Conservation (phyloP, 2,888 invertebrate genomes). For the Andrena dorsata region DNA sequence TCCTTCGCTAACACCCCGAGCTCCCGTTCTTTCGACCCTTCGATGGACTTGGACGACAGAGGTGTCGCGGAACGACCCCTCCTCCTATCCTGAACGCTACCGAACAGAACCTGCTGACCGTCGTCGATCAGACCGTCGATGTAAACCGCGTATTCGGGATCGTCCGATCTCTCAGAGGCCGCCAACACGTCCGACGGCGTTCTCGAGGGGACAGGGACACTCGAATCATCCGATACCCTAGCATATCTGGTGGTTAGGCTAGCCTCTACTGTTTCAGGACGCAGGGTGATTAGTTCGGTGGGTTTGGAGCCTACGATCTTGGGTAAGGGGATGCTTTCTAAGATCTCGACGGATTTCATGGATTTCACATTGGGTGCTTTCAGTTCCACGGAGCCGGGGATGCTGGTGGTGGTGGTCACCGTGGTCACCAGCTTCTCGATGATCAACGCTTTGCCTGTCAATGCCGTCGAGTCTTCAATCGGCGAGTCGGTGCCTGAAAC, state of each 20-base stretch:
- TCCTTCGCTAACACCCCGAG: constrained; percentile 3
- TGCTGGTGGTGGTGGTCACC: constrained; percentile 67
- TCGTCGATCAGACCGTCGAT: constrained; percentile 39
- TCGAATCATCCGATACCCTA: constrained; percentile 68
- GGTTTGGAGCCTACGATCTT: constrained; percentile 71
- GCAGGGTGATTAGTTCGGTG: constrained; percentile 78
- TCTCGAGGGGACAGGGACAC: constrained; percentile 30
- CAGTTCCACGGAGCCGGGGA: constrained; percentile 63
- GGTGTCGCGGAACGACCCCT: constrained; percentile 62
- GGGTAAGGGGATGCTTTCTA: constrained; percentile 72
- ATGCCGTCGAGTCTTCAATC: constrained; percentile 5
- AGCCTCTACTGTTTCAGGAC: constrained; percentile 81
- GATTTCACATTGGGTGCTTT: constrained; percentile 72
- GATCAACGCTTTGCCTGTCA: constrained; percentile 66
- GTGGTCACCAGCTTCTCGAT: constrained; percentile 71
- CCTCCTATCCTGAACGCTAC: constrained; percentile 81
- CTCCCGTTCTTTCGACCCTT: constrained; percentile 14
- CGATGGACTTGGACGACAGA: constrained; percentile 36
- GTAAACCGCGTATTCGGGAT: constrained; percentile 37
- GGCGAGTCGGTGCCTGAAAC: constrained; percentile 9
- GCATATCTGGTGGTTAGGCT: constrained; percentile 80
- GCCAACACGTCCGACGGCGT: constrained; percentile 28
- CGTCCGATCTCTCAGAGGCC: constrained; percentile 19
- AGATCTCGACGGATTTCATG: constrained; percentile 70
- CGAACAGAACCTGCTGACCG: constrained; percentile 76